Percentiles rank a stretch among this genome's conserved stretches.
phyloP scores from a whole-genome alignment of 2,797 vertebrate species.

The Galagoides demidoff region DNA sequence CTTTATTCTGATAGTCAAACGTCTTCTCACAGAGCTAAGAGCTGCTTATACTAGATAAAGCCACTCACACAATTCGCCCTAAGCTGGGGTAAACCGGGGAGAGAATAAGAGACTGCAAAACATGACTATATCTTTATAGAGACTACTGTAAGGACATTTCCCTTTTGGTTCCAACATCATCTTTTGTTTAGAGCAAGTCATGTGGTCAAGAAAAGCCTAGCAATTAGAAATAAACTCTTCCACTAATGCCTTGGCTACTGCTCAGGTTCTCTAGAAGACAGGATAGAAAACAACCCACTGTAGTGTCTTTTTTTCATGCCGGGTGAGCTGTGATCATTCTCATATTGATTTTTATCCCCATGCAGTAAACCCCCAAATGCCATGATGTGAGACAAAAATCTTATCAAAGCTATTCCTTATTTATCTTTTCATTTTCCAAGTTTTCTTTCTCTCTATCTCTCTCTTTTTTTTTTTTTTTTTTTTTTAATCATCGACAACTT shows the following conservation, averaged over 20 bases:
- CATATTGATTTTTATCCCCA: background rate
- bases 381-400: background rate
- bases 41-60: background rate
- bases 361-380: background rate
- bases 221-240: slow-evolving; percentile 33
- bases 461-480: background rate
- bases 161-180: background rate
- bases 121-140: background rate
- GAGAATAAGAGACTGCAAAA: background rate
- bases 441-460: background rate
- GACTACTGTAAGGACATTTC: background rate
- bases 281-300: background rate
- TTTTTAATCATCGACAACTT: background rate
- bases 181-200: slow-evolving; percentile 13
- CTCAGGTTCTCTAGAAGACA: background rate
- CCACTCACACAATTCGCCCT: background rate
- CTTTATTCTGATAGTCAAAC: background rate
- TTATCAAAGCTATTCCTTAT: background rate
- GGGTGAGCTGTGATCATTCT: background rate
- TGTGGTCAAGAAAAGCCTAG: background rate
- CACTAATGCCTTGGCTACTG: background rate
- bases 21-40: background rate
- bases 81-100: background rate
- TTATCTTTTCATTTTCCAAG: background rate
- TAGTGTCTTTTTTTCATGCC: background rate